Base-by-base conservation (phyloP, 1,140 invertebrate species). In the Drosophila kurseongensis region DNA sequence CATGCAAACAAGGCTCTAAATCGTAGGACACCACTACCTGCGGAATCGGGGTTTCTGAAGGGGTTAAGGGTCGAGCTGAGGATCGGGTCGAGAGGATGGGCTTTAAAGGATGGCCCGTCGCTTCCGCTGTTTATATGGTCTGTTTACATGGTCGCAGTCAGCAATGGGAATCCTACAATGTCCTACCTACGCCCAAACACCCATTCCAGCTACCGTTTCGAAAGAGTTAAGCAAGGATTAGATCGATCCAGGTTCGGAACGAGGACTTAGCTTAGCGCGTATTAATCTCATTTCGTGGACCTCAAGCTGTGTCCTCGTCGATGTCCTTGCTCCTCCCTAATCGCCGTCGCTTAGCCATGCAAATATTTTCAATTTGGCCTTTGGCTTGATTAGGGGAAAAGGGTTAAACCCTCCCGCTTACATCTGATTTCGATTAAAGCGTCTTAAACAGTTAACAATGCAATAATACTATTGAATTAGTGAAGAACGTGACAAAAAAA, bases 51-150 rank as follows among this genome's bases (percentile, higher is more conserved):
- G 13, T 29, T 23, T 6, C 23, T 52, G 60, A 86, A 86, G 66
- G 83, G 83, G 83, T 86, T 86, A 80, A 85, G 80, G 41, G 35
- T 44, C 38, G 10, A 18, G 16, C 12, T 9, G 29, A 18, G 40
- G 12, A n/a, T 47, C 18, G 45, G 18, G 27, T 27, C 12, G 45
- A 12, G 23, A 23, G 23, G 23, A 23, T 10, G 23, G 45, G 13
- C 13, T 27, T 29, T 9, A 48, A 27, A 32, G 35, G 47, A 32
- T 29, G n/a, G 27, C 56, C 42, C 10, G 36, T 62, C 55, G 84
- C 80, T 89, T 89, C 85, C 84, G 84, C 80, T 89, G 85, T 89
- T 89, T 89, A 84, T 62, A 89, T 84, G 82, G 69, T 84, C 80
- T 89, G 77, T 88, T 88, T 89, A 84, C 84, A 81, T 65, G 62